Percentiles rank a stretch among this genome's conserved stretches.
Conservation (phyloP, 2,888 invertebrate genomes). For the Habroteleia sp. region DNA sequence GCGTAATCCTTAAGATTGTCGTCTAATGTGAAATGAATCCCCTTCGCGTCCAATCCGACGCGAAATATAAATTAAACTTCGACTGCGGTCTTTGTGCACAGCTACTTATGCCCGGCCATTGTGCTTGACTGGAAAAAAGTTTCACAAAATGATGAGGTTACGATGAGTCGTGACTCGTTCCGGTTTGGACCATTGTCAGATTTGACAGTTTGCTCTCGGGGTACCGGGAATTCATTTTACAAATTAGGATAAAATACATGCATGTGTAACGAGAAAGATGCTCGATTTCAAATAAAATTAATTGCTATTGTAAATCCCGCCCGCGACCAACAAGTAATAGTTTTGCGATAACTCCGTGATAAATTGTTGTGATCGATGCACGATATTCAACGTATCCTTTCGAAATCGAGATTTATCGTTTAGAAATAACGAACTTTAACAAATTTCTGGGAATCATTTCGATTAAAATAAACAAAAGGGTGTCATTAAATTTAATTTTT, state of each 20-base stretch:
- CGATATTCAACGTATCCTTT: no score
- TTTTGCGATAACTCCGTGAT: no score
- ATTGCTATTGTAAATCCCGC: no score
- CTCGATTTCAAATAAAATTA: no score
- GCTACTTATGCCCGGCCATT: conserved; percentile 6
- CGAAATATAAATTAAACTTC: conserved; percentile 18
- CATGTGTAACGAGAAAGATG: no score
- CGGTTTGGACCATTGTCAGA: conserved; percentile 5
- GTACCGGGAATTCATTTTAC: conserved; percentile 17
- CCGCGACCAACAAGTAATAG: no score
- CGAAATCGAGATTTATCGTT: no score
- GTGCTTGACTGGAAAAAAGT: conserved; percentile 3
- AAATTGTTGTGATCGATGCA: no score
- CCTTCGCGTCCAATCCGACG: not conserved
- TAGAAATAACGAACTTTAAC: no score
- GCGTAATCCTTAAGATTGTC: conserved; percentile 26
- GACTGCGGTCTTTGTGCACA: conserved; percentile 11
- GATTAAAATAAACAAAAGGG: no score
- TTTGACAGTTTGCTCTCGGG: conserved; percentile 13
- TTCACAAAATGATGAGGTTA: conserved; percentile 3
- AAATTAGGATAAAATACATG: conserved; percentile 14
- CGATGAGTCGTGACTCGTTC: conserved; percentile 9
- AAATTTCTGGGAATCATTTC: no score
- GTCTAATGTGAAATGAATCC: conserved; percentile 35
- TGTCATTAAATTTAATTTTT: no score